These are phyloP conservation scores for Pseudolycoriella hygida DNA, from an alignment of 2,888 invertebrate genomes.

Conservation along the genomic window DNA sequence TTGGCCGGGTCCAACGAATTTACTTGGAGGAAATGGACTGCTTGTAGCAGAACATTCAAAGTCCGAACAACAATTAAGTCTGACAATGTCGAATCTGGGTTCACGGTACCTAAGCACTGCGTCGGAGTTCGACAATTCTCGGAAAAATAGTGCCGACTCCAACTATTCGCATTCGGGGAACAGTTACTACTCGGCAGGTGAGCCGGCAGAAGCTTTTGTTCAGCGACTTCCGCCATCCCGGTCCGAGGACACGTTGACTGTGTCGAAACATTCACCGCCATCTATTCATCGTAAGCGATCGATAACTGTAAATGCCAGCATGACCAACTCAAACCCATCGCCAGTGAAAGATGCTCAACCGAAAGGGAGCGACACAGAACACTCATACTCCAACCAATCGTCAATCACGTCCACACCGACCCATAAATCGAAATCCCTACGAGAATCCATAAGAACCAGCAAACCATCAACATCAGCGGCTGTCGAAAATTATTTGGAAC, in stretches of 20 bases:
- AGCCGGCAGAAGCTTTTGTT: slow-evolving; percentile 16
- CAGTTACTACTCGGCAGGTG: slow-evolving; percentile 27
- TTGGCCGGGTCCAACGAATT: slow-evolving; percentile 58
- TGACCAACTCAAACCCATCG: neutral
- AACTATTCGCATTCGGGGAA: slow-evolving; percentile 37
- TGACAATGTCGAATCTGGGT: slow-evolving; percentile 34
- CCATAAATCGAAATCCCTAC: neutral
- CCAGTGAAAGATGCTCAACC: slow-evolving; percentile 45
- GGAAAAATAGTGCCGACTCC: slow-evolving; percentile 41
- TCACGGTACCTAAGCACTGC: slow-evolving; percentile 38
- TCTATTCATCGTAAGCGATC: slow-evolving; percentile 34
- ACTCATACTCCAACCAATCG: slow-evolving; percentile 47
- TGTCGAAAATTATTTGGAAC: too few relatives aligned
- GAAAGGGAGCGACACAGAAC: slow-evolving; percentile 45
- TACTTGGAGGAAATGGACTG: slow-evolving; percentile 30
- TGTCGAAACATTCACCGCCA: slow-evolving; percentile 26
- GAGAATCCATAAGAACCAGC: neutral
- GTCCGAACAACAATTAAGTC: slow-evolving; percentile 58
- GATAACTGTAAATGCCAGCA: slow-evolving; percentile 42
- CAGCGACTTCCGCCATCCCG: slow-evolving; percentile 53
- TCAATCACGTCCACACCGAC: slow-evolving; percentile 4
- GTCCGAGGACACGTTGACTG: slow-evolving; percentile 58
- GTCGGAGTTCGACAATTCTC: slow-evolving; percentile 19
- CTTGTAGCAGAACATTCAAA: slow-evolving; percentile 58
- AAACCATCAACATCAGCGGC: too few relatives aligned